Base-by-base conservation (phyloP, 2,888 invertebrate species). In the Erebia palarica region DNA sequence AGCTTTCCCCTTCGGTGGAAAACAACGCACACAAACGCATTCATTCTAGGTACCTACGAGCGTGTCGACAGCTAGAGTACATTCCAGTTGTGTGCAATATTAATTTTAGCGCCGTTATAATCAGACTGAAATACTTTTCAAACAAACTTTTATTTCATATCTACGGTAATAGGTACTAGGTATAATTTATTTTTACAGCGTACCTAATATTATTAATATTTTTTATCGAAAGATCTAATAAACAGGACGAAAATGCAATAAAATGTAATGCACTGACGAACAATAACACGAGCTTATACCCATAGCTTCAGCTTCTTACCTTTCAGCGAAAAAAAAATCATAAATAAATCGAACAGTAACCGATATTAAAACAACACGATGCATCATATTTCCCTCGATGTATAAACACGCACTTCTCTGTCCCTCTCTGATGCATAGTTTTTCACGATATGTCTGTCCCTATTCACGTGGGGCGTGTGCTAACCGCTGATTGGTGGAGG, bases 331-430 rank as follows among this genome's bases (percentile, higher is more conserved):
- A 77, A 82, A 87, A 87, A 83, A 72, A 44, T 86, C 81, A 85
- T 89, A 88, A 88, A 89, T 88, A 90, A 49, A 90, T 88, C 86
- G 88, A 89, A 90, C 82, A 87, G 88, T 86, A 87, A 89, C 87
- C 85, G 88, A 91, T 92, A 90, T 86, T 90, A 88, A 90, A 91
- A 92, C 90, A 92, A 89, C 90, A 88, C 86, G 87, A 91, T 92
- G 92, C 91, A 92, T 92, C 92, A 90, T 91, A 90, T 89, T 91
- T 88, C 90, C 86, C 88, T 83, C 69, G 63, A 58, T 82, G 84
- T 87, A 86, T 86, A 87, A 87, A 89, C 89, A 92, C 89, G 91
- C 90, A 86, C 82, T 77, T 77, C 77, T 70, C 81, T 73, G 74
- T 88, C 87, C 76, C 81, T 76, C 65, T 89, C 84, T 73, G 5